phyloP scores from a whole-genome alignment of 1,140 invertebrate species.

The Anastatus disparis region DNA sequence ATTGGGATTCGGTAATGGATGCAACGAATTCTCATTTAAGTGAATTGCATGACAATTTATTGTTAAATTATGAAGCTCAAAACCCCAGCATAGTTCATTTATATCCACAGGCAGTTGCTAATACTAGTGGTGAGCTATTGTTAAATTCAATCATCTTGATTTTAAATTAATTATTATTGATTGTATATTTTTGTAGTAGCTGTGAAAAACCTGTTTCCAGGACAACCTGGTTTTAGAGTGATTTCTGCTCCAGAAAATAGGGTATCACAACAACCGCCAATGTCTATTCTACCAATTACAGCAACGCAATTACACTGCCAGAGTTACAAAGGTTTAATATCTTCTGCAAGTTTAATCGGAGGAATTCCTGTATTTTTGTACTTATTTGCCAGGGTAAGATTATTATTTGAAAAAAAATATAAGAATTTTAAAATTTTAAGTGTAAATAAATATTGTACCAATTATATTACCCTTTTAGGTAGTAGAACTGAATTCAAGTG shows the following conservation, averaged over 20 bases:
- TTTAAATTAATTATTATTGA: no score
- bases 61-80: constrained; percentile 71
- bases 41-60: constrained; percentile 71
- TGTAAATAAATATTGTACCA: not conserved
- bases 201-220: constrained; percentile 63
- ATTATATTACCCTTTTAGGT: constrained; percentile 58
- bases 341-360: constrained; percentile 69
- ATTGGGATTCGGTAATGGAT: constrained; percentile 65
- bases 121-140: constrained; percentile 66
- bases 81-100: constrained; percentile 69
- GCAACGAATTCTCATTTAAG: constrained; percentile 61
- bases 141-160: no score
- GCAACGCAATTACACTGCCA: constrained; percentile 59
- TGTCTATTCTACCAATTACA: constrained; percentile 60
- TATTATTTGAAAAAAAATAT: no score
- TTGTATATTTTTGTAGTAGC: constrained; percentile 49
- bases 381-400: constrained; percentile 70
- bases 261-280: constrained; percentile 65
- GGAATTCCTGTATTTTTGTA: constrained; percentile 72
- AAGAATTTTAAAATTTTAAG: no score
- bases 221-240: constrained; percentile 65
- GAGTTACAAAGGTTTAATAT: constrained; percentile 67
- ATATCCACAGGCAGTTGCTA: constrained; percentile 70
- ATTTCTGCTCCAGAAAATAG: constrained; percentile 61
- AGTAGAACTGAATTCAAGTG: constrained; percentile 69